phyloP scores from a whole-genome alignment of 2,888 invertebrate genomes.

The Caenorhabditis wallacei region DNA sequence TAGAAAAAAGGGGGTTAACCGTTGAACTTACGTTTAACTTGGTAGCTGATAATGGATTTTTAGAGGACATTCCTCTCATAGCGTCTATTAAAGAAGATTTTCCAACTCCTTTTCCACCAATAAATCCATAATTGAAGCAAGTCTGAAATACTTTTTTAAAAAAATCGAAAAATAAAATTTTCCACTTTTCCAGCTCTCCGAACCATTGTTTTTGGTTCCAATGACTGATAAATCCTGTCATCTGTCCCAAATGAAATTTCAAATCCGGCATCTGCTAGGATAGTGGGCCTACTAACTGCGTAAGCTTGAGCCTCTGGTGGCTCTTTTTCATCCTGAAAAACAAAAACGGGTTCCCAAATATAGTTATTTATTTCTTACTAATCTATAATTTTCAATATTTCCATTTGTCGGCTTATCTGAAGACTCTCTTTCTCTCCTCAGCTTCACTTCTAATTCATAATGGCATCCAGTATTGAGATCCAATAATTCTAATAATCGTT shows the following conservation, averaged over 20 bases:
- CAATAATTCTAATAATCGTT: conserved; percentile 63
- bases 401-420: conserved; percentile 18
- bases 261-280: conserved; percentile 76
- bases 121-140: conserved; percentile 75
- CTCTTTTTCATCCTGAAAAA: conserved; percentile 40
- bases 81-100: conserved; percentile 74
- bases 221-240: conserved; percentile 70
- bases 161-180: neutral
- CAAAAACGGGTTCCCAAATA: no score
- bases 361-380: conserved; percentile 24
- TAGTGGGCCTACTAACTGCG: conserved; percentile 66
- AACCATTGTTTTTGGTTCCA: conserved; percentile 71
- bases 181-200: conserved; percentile 69
- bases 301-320: conserved; percentile 38
- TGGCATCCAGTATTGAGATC: conserved; percentile 71
- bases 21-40: conserved; percentile 59
- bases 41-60: conserved; percentile 73
- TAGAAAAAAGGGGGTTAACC: no score
- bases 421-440: conserved; percentile 54
- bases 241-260: conserved; percentile 75
- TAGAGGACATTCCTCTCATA: conserved; percentile 74
- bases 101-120: conserved; percentile 71
- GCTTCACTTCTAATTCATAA: conserved; percentile 66
- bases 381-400: conserved; percentile 44
- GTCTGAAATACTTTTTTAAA: conserved; percentile 8